Percentiles rank a stretch among this genome's conserved stretches.
Conservation (phyloP, 2,888 invertebrate genomes). For the Pegoplata infirma region DNA sequence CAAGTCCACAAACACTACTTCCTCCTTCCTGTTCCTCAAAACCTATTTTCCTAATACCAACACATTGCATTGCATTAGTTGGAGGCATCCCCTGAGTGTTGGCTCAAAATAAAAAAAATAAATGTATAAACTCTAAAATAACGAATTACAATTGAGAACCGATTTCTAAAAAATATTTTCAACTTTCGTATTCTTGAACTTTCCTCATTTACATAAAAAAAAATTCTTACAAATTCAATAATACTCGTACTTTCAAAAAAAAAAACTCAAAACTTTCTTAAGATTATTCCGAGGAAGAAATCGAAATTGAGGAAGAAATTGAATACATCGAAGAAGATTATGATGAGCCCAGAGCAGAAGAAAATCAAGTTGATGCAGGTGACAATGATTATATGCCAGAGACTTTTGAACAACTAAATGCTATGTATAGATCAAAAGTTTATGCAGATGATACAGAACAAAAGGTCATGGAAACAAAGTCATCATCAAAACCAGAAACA, state of each 20-base stretch:
- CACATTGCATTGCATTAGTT: too few species aligned
- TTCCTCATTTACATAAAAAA: conserved; percentile 22
- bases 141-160: background rate
- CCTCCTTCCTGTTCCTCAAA: too few species aligned
- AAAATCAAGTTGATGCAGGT: conserved; percentile 63
- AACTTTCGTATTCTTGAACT: conserved; percentile 8
- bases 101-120: too few species aligned
- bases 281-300: conserved; percentile 74
- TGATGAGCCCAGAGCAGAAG: conserved; percentile 70
- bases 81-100: too few species aligned
- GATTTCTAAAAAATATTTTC: too few species aligned
- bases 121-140: too few species aligned
- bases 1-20: too few species aligned
- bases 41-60: too few species aligned
- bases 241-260: background rate
- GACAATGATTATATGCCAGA: conserved; percentile 70
- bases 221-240: background rate
- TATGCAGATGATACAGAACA: conserved; percentile 35
- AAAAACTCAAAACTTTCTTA: conserved; percentile 60
- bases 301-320: conserved; percentile 73
- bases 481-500: conserved; percentile 30
- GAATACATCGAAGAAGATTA: conserved; percentile 73
- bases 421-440: conserved; percentile 70
- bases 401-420: conserved; percentile 75
- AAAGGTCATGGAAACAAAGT: conserved; percentile 72